Conservation (phyloP, 2,888 invertebrate species). For the Tillus elongatus region DNA sequence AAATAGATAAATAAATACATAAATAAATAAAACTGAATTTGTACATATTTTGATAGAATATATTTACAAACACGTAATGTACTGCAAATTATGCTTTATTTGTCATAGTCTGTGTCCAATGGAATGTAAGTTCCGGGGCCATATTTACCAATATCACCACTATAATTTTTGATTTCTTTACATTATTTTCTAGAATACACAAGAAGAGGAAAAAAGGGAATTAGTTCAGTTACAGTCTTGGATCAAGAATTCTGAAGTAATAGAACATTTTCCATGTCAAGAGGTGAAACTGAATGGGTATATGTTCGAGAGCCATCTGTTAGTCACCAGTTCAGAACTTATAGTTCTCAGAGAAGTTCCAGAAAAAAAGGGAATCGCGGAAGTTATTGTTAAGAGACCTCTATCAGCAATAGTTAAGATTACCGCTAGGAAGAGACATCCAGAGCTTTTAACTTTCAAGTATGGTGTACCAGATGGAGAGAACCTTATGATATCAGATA, state of each 20-base stretch:
- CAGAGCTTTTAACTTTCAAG: constrained; percentile 94
- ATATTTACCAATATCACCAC: too few relatives aligned
- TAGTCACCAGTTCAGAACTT: constrained; percentile 78
- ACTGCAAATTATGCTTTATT: background rate
- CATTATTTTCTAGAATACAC: too few relatives aligned
- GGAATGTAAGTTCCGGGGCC: constrained; percentile 2
- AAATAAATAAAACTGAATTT: too few relatives aligned
- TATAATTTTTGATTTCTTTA: too few relatives aligned
- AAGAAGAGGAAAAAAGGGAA: constrained; percentile 62
- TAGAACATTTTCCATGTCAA: constrained; percentile 83
- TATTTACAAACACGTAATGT: background rate
- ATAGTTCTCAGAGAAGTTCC: constrained; percentile 74
- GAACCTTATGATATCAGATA: constrained; percentile 71
- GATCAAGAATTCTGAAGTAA: constrained; percentile 72
- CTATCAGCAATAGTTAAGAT: constrained; percentile 92
- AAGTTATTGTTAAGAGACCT: constrained; percentile 78
- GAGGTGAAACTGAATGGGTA: constrained; percentile 85
- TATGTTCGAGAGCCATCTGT: constrained; percentile 79
- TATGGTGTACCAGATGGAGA: constrained; percentile 82
- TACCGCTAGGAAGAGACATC: constrained; percentile 90
- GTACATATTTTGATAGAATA: too few relatives aligned
- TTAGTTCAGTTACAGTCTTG: constrained; percentile 72
- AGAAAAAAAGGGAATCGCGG: constrained; percentile 68
- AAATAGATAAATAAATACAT: too few relatives aligned
- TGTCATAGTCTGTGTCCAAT: background rate